Evolutionary conservation across 2,797 vertebrate species (phyloP), one percentile per base, ranked within the genome.

Genomic region (Tenualosa thibaudeaui): DNA sequence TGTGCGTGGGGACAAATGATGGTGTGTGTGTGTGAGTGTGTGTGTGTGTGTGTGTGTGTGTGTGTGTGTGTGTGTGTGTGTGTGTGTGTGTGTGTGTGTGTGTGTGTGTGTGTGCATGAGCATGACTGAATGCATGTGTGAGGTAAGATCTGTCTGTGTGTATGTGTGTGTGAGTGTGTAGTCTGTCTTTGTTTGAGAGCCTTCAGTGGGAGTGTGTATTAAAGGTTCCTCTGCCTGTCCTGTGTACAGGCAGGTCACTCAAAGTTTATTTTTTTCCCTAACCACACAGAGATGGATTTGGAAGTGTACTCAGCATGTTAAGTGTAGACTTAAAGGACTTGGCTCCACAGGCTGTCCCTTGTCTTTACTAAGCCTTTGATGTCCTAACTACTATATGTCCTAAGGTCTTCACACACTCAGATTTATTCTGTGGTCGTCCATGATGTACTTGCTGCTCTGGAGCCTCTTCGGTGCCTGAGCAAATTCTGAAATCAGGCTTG

Each of bases 1-100:
- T 87, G 46, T 13, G 51, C 15, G 87, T 91, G 89, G 86, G 22
- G 58, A 46, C 49, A 46, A 81, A 40, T 46, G 46, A 46, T 46
- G 46, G 46, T 1, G 15, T 37, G 62, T 17, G n/a, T 65, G 24
- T 19, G 68, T 65, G 24, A 31, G 26, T 37, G 26, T 37, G 65
- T 71, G 26, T 12, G 60, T 71, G 26, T 37, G 26, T 71, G 26
- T 13, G 12, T 71, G 65, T 75, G 12, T 19, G n/a, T 51, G 31
- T 56, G 22, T 43, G n/a, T n/a, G 40, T 62, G n/a, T 17, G 19
- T 9, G 46, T 2, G 22, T 43, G 15, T 0, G 17, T 15, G n/a
- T 37, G 60, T 17, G 6, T 49, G 12, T 40, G 26, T 65, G 6
- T 26, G 65, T 68, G 24, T 37, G 24, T 37, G 10, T 0, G 17